A percentile compares a stretch with the other conserved stretches of the same genome.
phyloP scores from a whole-genome alignment of 2,113 vertebrate species.

The Bos taurus region ARS-UCD2.0 NC_037332.1:73198501-73199000 shows the following conservation, averaged over 20 bases:
- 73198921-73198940: neutral
- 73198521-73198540: neutral
- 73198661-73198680: neutral
- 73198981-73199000: neutral
- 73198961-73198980: neutral
- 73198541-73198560: neutral
- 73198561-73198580: neutral
- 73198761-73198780: neutral
- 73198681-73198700: neutral
- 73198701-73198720: neutral
- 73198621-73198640: neutral
- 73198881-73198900: neutral
- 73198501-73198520: neutral
- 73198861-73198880: neutral
- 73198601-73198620: neutral
- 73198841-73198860: neutral
- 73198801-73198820: neutral
- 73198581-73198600: neutral
- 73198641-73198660: neutral
- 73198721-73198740: neutral
- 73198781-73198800: neutral
- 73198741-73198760: neutral
- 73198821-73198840: neutral
- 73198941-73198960: neutral
- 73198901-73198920: neutral